Conservation (phyloP, 2,888 invertebrate genomes). For the Keiferia lycopersicella region DNA sequence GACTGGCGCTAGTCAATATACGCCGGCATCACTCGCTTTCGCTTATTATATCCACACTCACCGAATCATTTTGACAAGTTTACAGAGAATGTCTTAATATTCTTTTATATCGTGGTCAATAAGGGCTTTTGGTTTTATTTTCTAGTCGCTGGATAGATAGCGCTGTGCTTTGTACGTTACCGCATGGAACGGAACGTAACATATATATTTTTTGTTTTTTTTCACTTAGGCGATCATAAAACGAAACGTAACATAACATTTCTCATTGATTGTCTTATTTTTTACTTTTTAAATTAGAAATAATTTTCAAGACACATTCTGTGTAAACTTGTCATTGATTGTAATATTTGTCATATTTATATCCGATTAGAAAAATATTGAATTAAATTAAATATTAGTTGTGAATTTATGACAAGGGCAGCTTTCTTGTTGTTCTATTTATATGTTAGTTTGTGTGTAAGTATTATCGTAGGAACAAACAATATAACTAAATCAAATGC, state of each 20-base stretch:
- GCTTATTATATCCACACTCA: slow-evolving; percentile 28
- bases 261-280: not conserved
- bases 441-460: slow-evolving; percentile 27
- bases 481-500: slow-evolving; percentile 43
- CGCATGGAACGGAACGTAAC: no score
- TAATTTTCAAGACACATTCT: slow-evolving; percentile 13
- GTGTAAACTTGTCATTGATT: slow-evolving; percentile 26
- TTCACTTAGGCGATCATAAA: no score
- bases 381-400: slow-evolving; percentile 23
- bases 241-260: no score
- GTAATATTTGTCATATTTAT: slow-evolving; percentile 23
- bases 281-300: not conserved
- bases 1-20: slow-evolving; percentile 72
- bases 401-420: slow-evolving; percentile 29
- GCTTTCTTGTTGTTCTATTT: slow-evolving; percentile 30
- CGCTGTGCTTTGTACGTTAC: no score
- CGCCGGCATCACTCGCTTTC: slow-evolving; percentile 69
- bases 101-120: no score
- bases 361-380: slow-evolving; percentile 23
- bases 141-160: no score
- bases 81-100: slow-evolving; percentile 19
- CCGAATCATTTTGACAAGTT: slow-evolving; percentile 24
- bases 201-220: no score
- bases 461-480: slow-evolving; percentile 27
- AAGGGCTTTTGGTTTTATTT: no score